These are phyloP conservation scores for Epistrophella euchroma DNA, from an alignment of 2,888 invertebrate species.

Conservation along the genomic window DNA sequence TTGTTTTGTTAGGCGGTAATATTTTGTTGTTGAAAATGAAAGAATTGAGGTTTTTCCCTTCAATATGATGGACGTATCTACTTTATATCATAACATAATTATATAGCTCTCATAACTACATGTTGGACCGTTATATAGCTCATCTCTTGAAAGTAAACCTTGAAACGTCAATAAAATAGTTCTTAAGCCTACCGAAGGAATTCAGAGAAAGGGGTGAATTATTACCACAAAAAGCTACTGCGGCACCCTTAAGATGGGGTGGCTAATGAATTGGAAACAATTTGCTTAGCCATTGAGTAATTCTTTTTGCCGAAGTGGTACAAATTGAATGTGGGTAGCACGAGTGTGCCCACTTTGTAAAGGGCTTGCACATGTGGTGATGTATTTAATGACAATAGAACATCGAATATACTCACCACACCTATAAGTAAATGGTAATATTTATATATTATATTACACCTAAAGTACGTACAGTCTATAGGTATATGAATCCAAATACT, in stretches of 20 bases:
- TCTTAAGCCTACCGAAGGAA: background rate
- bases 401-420: background rate
- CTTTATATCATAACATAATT: conserved; percentile 47
- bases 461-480: background rate
- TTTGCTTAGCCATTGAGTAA: conserved; percentile 77
- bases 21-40: conserved; percentile 10
- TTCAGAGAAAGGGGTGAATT: conserved; percentile 49
- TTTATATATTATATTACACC: background rate
- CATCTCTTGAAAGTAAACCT: conserved; percentile 14
- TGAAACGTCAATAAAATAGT: conserved; percentile 30
- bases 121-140: background rate
- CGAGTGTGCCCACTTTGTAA: conserved; percentile 62
- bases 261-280: conserved; percentile 78
- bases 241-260: conserved; percentile 63
- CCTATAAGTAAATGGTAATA: background rate
- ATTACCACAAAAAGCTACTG: conserved; percentile 24
- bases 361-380: conserved; percentile 35
- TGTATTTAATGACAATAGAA: conserved; percentile 7
- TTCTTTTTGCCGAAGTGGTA: conserved; percentile 58
- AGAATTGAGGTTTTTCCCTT: conserved; percentile 25
- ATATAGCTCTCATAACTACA: background rate
- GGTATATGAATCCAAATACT: background rate
- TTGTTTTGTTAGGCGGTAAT: background rate
- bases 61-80: conserved; percentile 40
- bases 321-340: conserved; percentile 76